These are phyloP conservation scores for Osmerus eperlanus DNA, from an alignment of 2,113 vertebrate genomes.

Conservation along the genomic window DNA sequence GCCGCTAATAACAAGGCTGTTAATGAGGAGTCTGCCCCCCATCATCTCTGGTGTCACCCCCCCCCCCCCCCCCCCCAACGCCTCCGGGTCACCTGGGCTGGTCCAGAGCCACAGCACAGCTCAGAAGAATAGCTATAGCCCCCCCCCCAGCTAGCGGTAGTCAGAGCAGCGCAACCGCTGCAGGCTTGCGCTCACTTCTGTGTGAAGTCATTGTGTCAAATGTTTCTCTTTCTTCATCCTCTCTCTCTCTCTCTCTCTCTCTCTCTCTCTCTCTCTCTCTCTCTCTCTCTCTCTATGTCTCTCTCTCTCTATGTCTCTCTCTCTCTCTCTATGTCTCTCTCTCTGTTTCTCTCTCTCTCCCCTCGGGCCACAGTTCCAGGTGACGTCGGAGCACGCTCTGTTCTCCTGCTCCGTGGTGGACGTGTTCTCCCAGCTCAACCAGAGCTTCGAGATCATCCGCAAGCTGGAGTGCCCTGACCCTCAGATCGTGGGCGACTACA, in stretches of 20 bases:
- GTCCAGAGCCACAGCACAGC: too few species aligned
- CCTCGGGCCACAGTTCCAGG: constrained; percentile 82
- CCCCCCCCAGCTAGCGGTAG: too few species aligned
- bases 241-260: constrained; percentile 3
- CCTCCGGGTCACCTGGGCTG: neutral
- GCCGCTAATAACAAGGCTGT: constrained; percentile 30
- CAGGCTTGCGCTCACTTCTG: too few species aligned
- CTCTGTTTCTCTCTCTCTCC: constrained; percentile 17
- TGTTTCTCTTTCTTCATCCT: neutral
- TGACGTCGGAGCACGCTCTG: constrained; percentile 91
- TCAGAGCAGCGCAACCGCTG: too few species aligned
- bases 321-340: constrained; percentile 2
- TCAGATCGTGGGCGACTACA: constrained; percentile 94
- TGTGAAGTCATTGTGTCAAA: too few species aligned
- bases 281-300: constrained; percentile 6
- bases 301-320: constrained; percentile 1
- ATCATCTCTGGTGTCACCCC: too few species aligned
- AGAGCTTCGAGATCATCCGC: constrained; percentile 98
- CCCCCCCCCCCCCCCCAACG: neutral
- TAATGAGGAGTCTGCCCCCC: constrained; percentile 29
- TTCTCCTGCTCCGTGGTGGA: constrained; percentile 99
- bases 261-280: neutral
- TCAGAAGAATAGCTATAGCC: too few species aligned
- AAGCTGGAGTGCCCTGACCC: constrained; percentile 96
- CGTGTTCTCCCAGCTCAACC: constrained; percentile 97